These are phyloP conservation scores for Littorina saxatilis DNA, from an alignment of 1,140 invertebrate species.

Conservation along the genomic window DNA sequence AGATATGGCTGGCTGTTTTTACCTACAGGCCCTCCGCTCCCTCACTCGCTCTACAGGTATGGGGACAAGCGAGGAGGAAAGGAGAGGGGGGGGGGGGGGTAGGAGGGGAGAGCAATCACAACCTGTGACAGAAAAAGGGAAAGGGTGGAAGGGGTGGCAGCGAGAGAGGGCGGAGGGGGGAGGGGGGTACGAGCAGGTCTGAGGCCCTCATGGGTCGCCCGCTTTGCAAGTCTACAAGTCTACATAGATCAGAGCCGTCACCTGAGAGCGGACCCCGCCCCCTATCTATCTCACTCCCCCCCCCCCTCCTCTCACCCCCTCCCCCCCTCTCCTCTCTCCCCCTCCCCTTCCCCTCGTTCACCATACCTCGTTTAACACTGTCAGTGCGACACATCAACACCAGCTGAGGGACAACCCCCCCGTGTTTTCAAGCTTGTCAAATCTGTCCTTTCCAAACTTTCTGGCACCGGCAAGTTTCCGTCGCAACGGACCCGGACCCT, in stretches of 20 bases:
- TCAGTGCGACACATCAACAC: no score
- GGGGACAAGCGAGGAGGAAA: background rate
- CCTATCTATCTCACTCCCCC: conserved; percentile 2
- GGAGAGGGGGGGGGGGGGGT: background rate
- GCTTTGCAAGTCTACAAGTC: conserved; percentile 16
- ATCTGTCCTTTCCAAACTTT: background rate
- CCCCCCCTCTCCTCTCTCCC: no score
- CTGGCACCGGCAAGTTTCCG: background rate
- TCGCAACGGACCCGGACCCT: background rate
- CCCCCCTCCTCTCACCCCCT: background rate
- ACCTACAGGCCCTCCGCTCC: background rate
- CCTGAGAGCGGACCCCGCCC: conserved; percentile 9
- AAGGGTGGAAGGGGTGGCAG: background rate
- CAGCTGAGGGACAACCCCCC: conserved; percentile 9
- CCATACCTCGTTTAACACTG: no score
- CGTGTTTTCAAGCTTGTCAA: background rate
- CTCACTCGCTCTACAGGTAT: background rate
- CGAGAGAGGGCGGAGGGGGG: background rate
- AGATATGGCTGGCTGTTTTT: conserved; percentile 16
- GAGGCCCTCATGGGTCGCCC: background rate
- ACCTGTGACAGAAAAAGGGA: background rate
- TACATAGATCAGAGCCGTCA: conserved; percentile 24
- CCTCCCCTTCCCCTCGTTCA: no score
- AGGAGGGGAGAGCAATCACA: background rate
- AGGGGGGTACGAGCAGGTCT: background rate